Base-by-base conservation (phyloP, 2,113 vertebrate genomes). In the Andinoacara biseriatus region DNA sequence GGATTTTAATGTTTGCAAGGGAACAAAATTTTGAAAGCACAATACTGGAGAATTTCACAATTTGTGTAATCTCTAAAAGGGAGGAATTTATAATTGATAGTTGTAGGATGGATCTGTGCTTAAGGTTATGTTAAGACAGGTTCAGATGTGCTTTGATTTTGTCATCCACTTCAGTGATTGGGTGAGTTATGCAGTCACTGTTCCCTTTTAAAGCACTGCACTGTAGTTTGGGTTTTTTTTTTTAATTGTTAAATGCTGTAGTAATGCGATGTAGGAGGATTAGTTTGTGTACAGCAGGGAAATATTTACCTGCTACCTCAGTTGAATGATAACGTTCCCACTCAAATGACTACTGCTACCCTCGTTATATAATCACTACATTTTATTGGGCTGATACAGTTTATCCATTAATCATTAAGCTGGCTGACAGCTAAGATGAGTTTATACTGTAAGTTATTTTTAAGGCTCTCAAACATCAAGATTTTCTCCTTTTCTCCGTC, bases 331-430 rank as follows among this genome's bases (percentile, higher is more conserved):
- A 74, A 59, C 0, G 3, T 69, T 75, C 49, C 33, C 65, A 24
- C 57, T 49, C 43, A 69, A 69, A 49, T 20, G 43, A 69, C 65
- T 69, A 7, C 17, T 17, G 17, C 17, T 52, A 3, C 43, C 43
- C 2, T 52, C 43, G 18, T 69, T 69, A 69, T 69, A 72, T 72
- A 72, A 52, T 72, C 5, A 3, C 0, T 26, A 31, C 52, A 20
- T 72, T 31, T 52, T 72, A 72, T 72, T 72, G 65, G 20, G 43
- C 43, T 52, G 31, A 31, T 20, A 31, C 65, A 31, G 43, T 31
- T 69, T 31, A 7, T 52, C 43, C 10, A 52, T 52, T 52, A 69
- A 8, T 17, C 15, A 11, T 49, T 0, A 43, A 43, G 40, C 0
- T 3, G 40, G 11, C 43, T 52, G 65, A 52, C 24, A 29, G 15